Conservation (phyloP, 2,888 invertebrate species). For the Bombyx huttoni region DNA sequence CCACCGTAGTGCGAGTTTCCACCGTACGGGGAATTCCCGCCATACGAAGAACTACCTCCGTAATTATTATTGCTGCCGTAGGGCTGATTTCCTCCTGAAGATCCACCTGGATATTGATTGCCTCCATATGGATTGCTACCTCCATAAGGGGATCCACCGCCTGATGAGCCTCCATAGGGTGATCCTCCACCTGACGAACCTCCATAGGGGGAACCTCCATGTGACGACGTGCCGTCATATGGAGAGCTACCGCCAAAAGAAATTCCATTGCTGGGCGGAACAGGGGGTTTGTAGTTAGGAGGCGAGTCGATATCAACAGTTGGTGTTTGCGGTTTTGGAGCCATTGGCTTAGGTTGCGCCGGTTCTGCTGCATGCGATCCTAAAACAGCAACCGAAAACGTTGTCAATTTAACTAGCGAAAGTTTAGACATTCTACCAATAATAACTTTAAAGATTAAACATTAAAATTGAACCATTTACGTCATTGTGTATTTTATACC, state of each 20-base stretch:
- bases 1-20: constrained; percentile 19
- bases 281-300: constrained; percentile 59
- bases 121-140: constrained; percentile 14
- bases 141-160: constrained; percentile 6
- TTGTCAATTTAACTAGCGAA: not conserved
- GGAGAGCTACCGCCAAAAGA: constrained; percentile 23
- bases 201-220: constrained; percentile 13
- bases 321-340: constrained; percentile 38
- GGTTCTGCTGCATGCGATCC: constrained; percentile 52
- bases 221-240: constrained; percentile 13
- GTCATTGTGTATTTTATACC: constrained; percentile 23
- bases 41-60: constrained; percentile 19
- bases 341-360: constrained; percentile 30
- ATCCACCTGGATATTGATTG: constrained; percentile 9
- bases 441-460: not conserved
- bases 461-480: not conserved
- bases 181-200: constrained; percentile 7
- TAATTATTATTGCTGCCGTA: constrained; percentile 12
- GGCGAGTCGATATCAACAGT: constrained; percentile 36
- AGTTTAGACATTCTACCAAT: not conserved
- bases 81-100: constrained; percentile 11
- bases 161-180: constrained; percentile 10
- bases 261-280: constrained; percentile 34
- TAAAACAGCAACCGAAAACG: constrained; percentile 11
- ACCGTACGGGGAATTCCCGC: constrained; percentile 24